phyloP scores from a whole-genome alignment of 2,113 vertebrate genomes.

The Nipponia nippon region DNA sequence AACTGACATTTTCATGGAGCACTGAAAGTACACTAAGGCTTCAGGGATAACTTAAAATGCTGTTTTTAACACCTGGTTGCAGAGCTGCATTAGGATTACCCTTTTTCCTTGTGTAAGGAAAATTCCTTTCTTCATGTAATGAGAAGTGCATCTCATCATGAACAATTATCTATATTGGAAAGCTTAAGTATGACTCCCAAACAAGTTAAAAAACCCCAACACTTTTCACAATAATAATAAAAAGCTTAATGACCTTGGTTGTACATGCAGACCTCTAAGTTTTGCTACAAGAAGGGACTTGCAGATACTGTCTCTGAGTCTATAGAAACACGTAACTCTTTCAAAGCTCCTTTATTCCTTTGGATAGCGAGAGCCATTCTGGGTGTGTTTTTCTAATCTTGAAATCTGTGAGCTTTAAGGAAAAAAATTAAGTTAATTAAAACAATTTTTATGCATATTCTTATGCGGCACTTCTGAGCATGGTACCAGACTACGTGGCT shows the following conservation, averaged over 20 bases:
- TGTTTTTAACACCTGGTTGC: background rate
- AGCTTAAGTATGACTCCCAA: background rate
- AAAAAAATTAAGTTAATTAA: background rate
- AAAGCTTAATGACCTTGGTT: background rate
- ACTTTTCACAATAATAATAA: background rate
- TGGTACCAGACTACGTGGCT: background rate
- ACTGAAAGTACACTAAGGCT: background rate
- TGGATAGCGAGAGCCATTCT: background rate
- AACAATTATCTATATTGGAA: background rate
- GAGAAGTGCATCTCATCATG: background rate
- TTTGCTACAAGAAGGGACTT: slow-evolving; percentile 49
- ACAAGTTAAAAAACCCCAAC: background rate
- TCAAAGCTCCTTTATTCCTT: slow-evolving; percentile 23
- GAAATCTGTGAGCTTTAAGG: slow-evolving; percentile 38
- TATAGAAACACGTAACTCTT: background rate
- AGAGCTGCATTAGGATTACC: background rate
- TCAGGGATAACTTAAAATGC: background rate
- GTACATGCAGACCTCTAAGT: background rate
- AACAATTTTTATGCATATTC: background rate
- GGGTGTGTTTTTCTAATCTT: slow-evolving; percentile 41
- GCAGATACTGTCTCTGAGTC: background rate
- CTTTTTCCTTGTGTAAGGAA: background rate
- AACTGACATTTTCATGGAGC: fast-evolving
- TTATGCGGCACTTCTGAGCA: fast-evolving
- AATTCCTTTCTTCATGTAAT: background rate